These are phyloP conservation scores for Perizoma flavofasciatum DNA, from an alignment of 2,888 invertebrate species.

Conservation along the genomic window DNA sequence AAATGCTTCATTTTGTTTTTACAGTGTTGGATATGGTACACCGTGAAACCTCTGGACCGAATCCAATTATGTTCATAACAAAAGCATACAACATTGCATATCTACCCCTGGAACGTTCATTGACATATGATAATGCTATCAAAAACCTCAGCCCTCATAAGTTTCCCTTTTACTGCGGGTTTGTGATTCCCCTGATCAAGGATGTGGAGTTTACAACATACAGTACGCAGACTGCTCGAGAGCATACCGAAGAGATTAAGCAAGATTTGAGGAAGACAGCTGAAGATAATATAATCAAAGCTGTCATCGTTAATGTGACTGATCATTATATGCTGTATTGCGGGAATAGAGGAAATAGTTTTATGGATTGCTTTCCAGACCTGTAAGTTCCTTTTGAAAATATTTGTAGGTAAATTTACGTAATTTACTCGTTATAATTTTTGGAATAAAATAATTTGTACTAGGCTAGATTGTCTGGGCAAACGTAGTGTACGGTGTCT, in stretches of 20 bases:
- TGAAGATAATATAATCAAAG: conserved; percentile 62
- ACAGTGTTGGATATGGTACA: conserved; percentile 70
- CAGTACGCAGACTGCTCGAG: conserved; percentile 41
- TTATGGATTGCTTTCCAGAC: conserved; percentile 65
- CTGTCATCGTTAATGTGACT: conserved; percentile 70
- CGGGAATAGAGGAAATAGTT: conserved; percentile 63
- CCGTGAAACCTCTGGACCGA: conserved; percentile 59
- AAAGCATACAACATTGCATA: conserved; percentile 60
- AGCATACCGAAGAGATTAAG: conserved; percentile 48
- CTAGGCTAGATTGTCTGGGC: no score
- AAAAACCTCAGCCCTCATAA: conserved; percentile 30
- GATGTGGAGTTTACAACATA: conserved; percentile 67
- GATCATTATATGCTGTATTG: conserved; percentile 68
- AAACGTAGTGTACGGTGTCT: no score
- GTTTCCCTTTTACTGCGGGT: conserved; percentile 61
- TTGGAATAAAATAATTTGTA: no score
- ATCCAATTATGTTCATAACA: conserved; percentile 65
- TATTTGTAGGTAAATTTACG: no score
- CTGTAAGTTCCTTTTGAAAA: conserved; percentile 60
- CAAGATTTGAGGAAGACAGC: conserved; percentile 54
- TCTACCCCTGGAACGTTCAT: conserved; percentile 59
- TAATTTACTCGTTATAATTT: no score
- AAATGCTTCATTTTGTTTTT: conserved; percentile 28
- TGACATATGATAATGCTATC: conserved; percentile 55
- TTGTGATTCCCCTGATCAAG: conserved; percentile 69